Evolutionary conservation across 2,888 invertebrate species (phyloP).

Genomic region (Phortica okadai): DNA sequence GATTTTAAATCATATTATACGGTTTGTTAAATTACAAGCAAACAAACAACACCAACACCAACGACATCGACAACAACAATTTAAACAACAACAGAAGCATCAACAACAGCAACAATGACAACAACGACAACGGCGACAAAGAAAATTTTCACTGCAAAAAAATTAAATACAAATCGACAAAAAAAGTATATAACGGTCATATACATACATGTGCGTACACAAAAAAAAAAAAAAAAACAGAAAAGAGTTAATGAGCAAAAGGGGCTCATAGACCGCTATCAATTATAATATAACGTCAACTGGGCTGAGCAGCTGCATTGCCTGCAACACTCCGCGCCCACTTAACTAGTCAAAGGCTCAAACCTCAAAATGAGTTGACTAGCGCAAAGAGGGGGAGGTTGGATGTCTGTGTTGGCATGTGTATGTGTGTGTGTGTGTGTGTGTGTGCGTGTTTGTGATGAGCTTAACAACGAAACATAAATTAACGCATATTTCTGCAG

Average conservation of each 20-base stretch:
- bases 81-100: not conserved
- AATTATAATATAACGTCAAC: constrained; percentile 25
- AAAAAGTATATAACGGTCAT: not conserved
- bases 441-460: constrained; percentile 11
- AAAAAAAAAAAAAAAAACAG: constrained; percentile 19
- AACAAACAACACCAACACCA: constrained; percentile 37
- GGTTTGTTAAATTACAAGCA: constrained; percentile 41
- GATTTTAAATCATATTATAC: constrained; percentile 7
- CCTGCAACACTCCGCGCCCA: not conserved
- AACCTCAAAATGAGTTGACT: not conserved
- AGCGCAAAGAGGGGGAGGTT: not conserved
- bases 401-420: not conserved
- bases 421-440: not conserved
- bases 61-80: not conserved
- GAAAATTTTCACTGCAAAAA: not conserved
- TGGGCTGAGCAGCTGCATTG: not conserved
- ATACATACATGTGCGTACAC: not conserved
- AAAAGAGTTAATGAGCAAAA: constrained; percentile 31
- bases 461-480: constrained; percentile 32
- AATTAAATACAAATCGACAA: not conserved
- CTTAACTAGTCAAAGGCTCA: not conserved
- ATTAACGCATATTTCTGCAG: constrained; percentile 31
- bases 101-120: not conserved
- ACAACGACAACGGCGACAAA: not conserved
- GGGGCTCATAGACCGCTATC: constrained; percentile 19